A percentile compares a stretch with the other conserved stretches of the same genome.
phyloP scores from a whole-genome alignment of 2,113 vertebrate genomes.

The Mormoops blainvillei region DNA sequence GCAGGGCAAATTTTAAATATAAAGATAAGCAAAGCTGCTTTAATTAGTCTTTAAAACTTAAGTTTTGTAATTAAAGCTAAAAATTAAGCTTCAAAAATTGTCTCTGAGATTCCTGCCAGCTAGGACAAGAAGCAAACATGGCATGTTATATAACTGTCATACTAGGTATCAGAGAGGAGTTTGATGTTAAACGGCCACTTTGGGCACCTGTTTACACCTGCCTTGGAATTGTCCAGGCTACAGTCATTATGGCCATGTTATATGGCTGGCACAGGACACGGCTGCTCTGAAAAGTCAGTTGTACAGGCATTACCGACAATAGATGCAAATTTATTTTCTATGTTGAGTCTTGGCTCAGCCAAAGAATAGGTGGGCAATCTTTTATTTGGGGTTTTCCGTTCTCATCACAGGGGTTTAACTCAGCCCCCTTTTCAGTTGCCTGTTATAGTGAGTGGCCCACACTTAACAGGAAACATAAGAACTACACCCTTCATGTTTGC shows the following conservation, averaged over 20 bases:
- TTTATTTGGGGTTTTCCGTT: neutral
- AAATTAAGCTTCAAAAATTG: neutral
- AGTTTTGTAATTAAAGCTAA: neutral
- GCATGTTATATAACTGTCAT: neutral
- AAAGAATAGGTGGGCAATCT: neutral
- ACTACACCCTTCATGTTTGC: neutral
- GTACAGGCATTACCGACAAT: neutral
- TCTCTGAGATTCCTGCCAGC: neutral
- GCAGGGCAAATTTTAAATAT: neutral
- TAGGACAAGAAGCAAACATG: neutral
- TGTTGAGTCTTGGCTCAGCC: neutral
- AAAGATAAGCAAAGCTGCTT: neutral
- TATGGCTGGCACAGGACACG: neutral
- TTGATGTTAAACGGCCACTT: neutral
- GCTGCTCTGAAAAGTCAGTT: neutral
- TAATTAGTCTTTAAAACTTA: neutral
- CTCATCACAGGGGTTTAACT: neutral
- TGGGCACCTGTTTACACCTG: neutral
- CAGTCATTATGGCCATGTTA: neutral
- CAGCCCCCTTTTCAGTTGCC: neutral
- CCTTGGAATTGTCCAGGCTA: neutral
- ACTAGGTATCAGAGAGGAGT: neutral
- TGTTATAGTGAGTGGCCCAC: neutral
- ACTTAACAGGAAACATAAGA: neutral
- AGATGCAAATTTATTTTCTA: neutral